phyloP scores from a whole-genome alignment of 2,113 vertebrate genomes.

The Rhinopomastus cyanomelas region DNA sequence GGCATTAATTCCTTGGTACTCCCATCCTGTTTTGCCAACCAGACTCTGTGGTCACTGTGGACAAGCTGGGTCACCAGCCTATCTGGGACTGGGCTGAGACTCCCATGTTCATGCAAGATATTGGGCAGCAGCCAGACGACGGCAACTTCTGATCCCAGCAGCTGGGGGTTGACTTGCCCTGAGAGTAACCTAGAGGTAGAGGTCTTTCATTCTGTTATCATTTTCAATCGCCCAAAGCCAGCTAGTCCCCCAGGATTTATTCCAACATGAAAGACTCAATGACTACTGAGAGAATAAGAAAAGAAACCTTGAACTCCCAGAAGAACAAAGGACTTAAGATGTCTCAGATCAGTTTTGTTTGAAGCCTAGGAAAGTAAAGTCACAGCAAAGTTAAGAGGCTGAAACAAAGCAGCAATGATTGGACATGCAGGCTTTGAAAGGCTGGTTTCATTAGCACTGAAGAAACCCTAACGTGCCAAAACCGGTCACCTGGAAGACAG shows the following conservation, averaged over 20 bases:
- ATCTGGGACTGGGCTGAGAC: background rate
- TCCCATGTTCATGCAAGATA: background rate
- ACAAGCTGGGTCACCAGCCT: background rate
- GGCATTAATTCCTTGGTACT: accelerated
- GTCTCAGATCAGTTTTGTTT: conserved; percentile 55
- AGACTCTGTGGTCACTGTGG: background rate
- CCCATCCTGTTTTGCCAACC: background rate
- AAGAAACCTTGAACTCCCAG: conserved; percentile 57
- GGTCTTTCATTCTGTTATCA: background rate
- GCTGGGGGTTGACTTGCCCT: background rate
- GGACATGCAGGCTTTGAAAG: conserved; percentile 40
- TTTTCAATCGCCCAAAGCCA: background rate
- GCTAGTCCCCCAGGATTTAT: conserved; percentile 37
- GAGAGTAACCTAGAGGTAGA: conserved; percentile 17
- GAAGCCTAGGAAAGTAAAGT: conserved; percentile 54
- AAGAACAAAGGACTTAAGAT: conserved; percentile 57
- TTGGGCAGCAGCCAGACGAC: background rate
- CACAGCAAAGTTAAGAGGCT: conserved; percentile 60
- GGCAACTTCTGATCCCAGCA: background rate
- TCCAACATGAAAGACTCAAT: conserved; percentile 36
- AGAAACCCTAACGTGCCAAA: background rate
- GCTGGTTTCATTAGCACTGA: background rate
- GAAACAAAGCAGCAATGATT: conserved; percentile 54
- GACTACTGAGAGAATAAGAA: conserved; percentile 49
- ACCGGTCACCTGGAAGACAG: background rate